Conservation (phyloP, 1,140 invertebrate species). For the Polyergus mexicanus region DNA sequence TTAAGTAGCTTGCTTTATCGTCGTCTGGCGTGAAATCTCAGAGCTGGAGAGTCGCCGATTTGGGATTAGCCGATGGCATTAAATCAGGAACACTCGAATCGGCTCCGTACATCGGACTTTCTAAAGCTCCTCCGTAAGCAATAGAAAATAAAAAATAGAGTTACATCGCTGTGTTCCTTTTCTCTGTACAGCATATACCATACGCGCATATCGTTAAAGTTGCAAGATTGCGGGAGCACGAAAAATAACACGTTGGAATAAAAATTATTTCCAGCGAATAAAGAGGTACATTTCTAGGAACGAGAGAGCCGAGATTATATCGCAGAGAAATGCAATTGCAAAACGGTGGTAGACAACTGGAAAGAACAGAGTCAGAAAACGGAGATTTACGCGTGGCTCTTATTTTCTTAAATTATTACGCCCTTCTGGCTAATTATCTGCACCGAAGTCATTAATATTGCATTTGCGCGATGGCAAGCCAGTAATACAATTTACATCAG, state of each 20-base stretch:
- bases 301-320: conserved; percentile 19
- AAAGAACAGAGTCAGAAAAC: neutral
- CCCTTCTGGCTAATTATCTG: conserved; percentile 64
- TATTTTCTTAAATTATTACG: conserved; percentile 53
- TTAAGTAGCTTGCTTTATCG: conserved; percentile 77
- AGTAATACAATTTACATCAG: conserved; percentile 66
- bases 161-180: neutral
- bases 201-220: neutral
- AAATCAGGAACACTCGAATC: conserved; percentile 69
- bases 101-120: conserved; percentile 60
- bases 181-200: no score
- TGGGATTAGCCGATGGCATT: conserved; percentile 70
- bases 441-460: conserved; percentile 63
- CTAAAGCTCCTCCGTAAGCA: conserved; percentile 41
- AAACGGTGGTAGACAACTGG: neutral
- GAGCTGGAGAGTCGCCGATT: conserved; percentile 70
- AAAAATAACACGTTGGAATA: neutral
- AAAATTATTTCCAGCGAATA: conserved; percentile 28
- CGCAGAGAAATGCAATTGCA: neutral
- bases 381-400: conserved; percentile 33
- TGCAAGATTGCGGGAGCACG: neutral
- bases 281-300: neutral
- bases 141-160: conserved; percentile 48
- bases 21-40: conserved; percentile 66
- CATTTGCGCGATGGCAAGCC: conserved; percentile 59